These are phyloP conservation scores for Lithophane socia DNA, from an alignment of 2,888 invertebrate genomes.

Conservation along the genomic window DNA sequence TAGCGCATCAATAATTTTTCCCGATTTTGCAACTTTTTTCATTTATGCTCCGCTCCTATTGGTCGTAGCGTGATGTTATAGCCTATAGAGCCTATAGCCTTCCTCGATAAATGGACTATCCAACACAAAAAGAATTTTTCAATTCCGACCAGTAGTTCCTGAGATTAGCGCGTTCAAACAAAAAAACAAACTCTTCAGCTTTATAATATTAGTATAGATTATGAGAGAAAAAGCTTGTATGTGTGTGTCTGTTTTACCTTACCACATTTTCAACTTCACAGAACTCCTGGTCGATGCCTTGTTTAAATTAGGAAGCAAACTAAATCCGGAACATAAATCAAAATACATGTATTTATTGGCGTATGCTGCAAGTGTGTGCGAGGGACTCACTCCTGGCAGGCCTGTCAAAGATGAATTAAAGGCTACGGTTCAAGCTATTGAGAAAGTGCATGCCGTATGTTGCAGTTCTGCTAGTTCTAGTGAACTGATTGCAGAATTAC, in stretches of 20 bases:
- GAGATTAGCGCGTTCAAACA: too few relatives aligned
- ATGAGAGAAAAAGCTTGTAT: too few relatives aligned
- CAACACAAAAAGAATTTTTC: too few relatives aligned
- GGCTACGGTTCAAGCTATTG: slow-evolving; percentile 96
- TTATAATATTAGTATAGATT: too few relatives aligned
- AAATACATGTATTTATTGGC: slow-evolving; percentile 98
- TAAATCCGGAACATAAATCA: slow-evolving; percentile 99
- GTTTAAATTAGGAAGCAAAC: slow-evolving; percentile 97
- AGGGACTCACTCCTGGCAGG: slow-evolving; percentile 92
- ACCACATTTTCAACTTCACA: slow-evolving; percentile 49
- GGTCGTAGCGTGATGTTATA: too few relatives aligned
- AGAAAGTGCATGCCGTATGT: slow-evolving; percentile 97
- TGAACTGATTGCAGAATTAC: slow-evolving; percentile 97
- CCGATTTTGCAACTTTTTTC: too few relatives aligned
- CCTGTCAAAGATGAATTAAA: slow-evolving; percentile 98
- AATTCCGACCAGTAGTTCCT: too few relatives aligned
- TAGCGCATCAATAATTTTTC: too few relatives aligned
- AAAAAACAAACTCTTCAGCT: too few relatives aligned
- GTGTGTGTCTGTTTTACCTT: not conserved
- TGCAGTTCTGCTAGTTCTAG: slow-evolving; percentile 97
- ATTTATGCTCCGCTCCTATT: too few relatives aligned
- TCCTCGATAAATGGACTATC: too few relatives aligned
- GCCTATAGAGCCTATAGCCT: too few relatives aligned
- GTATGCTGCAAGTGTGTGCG: slow-evolving; percentile 98
- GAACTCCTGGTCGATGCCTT: slow-evolving; percentile 98